Base-by-base conservation (phyloP, 2,888 invertebrate species). In the Agriopis aurantiaria region DNA sequence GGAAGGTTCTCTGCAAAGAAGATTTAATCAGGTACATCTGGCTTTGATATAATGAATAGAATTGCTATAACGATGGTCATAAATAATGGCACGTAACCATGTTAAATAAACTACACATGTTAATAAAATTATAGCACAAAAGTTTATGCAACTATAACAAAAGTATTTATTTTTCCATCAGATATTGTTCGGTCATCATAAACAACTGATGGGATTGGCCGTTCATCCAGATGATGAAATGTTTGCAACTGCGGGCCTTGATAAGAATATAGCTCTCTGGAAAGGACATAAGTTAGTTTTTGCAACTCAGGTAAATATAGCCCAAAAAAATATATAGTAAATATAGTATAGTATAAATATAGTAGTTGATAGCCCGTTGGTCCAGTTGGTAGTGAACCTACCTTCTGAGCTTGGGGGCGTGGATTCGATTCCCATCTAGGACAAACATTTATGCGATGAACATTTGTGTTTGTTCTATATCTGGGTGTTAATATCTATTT, bases 181-280 rank as follows among this genome's bases (percentile, higher is more conserved):
- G 96, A 96, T 98, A 45, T 96, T 98, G 46, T 97, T 98, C 87
- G 98, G 98, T 0, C 98, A 98, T 88, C 97, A 97, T 64, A 96
- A 98, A 68, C 97, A 97, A 86, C 93, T 98, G 5, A 97, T 97
- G 96, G 98, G 98, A 0, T 88, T 98, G 67, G 97, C 98, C 4
- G 97, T 98, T 2, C 98, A 98, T 89, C 98, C 98, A 0, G 97
- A 98, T 79, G 98, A 98, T 82, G 98, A 98, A 89, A 96, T 98
- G 77, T 98, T 98, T 84, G 98, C 98, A 0, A 98, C 98, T 0
- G 98, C 98, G 0, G 98, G 98, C 0, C 97, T 97, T 81, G 98
- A 98, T 87, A 97, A 98, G 86, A 97, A 97, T 80, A 97, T 99
- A 74, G 98, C 98, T 3, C 92, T 98, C 56, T 99, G 99, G 99